Percentiles rank a stretch among this genome's conserved stretches.
These are phyloP conservation scores for Lucifuga dentata DNA, from an alignment of 2,113 vertebrate genomes.

Conservation along the genomic window DNA sequence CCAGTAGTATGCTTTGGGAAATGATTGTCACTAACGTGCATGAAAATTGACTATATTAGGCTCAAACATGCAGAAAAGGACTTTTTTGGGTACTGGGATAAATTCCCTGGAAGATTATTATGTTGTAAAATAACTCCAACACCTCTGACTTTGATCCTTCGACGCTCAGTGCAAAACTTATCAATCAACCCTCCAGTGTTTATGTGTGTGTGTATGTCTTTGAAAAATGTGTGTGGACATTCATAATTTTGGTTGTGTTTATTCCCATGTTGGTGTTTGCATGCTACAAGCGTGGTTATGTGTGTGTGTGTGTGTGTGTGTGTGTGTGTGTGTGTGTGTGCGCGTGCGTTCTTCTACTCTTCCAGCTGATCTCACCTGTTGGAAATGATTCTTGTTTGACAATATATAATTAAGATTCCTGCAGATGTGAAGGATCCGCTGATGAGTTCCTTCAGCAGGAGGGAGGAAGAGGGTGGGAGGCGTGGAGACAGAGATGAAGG, in stretches of 20 bases:
- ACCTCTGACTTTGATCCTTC: no score
- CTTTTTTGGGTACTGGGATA: no score
- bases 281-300: background rate
- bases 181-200: background rate
- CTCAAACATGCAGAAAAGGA: no score
- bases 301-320: background rate
- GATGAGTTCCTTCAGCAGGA: conserved; percentile 57
- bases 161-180: no score
- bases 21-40: no score
- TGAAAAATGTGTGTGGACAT: background rate
- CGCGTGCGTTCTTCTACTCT: conserved; percentile 30
- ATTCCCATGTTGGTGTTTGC: background rate
- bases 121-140: no score
- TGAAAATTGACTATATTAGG: no score
- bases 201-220: background rate
- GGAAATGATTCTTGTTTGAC: conserved; percentile 45
- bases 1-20: no score
- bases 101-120: no score
- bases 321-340: conserved; percentile 2
- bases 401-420: conserved; percentile 69
- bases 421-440: conserved; percentile 57
- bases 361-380: conserved; percentile 30
- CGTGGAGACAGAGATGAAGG: conserved; percentile 18
- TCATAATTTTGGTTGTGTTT: background rate
- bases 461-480: conserved; percentile 13